Base-by-base conservation (phyloP, 2,113 vertebrate species). In the Trochalopteron elliotii region DNA sequence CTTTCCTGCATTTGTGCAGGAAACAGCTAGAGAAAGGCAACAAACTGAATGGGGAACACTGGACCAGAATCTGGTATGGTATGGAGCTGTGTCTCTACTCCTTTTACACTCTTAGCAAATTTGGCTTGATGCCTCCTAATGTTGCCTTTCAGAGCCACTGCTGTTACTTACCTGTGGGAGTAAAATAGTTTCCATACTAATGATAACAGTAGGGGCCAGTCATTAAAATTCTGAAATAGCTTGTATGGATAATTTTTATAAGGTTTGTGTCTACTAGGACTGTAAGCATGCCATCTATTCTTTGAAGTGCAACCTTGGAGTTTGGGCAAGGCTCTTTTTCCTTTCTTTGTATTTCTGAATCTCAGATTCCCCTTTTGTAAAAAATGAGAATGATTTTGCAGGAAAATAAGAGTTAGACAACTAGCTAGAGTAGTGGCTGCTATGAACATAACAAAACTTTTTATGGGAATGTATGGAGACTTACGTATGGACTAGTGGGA, bases 1-100 rank as follows among this genome's bases (percentile, higher is more conserved):
- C 93, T 86, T 83, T 56, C 68, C 83, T 71, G 49, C 61, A 40
- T 83, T 89, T 85, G 47, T 96, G 61, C 44, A 79, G 90, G 57
- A 83, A 69, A 53, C 85, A 76, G 53, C 90, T 89, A 37, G 67
- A 95, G 79, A 90, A 89, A 92, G 56, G 55, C 44, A 56, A 20
- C 42, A 53, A 37, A 23, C n/a, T 40, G 45, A 61, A 78, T 39
- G 45, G 44, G 45, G 85, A 84, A 77, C 47, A 70, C 40, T 72
- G 33, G 10, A 44, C 28, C 56, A 86, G 79, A 74, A 40, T 68
- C 40, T 88, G 53, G 5, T 76, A 31, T 39, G n/a, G 24, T 63
- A 8, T 25, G 22, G 40, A 75, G 57, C 44, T 64, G 33, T 9
- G n/a, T 22, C n/a, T 83, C 24, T 70, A 22, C 33, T 88, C 23